phyloP scores from a whole-genome alignment of 2,113 vertebrate species.

The Manacus vitellinus region DNA sequence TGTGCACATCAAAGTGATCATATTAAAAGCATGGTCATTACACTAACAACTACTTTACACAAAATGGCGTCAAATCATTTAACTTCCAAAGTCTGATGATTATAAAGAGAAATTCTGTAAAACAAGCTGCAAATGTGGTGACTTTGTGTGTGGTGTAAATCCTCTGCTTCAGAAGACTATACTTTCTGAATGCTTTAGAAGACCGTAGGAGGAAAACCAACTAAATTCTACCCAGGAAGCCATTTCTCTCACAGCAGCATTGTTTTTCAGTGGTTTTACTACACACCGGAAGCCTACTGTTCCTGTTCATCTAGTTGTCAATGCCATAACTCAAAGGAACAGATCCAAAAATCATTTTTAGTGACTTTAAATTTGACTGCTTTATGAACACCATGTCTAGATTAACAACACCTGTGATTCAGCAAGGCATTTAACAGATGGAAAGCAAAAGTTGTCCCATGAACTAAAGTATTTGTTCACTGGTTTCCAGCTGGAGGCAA shows the following conservation, averaged over 20 bases:
- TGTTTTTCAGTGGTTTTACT: conserved; percentile 36
- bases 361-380: not conserved
- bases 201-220: not conserved
- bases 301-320: not conserved
- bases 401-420: not conserved
- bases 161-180: not conserved
- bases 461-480: not conserved
- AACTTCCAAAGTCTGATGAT: not conserved
- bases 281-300: not conserved
- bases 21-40: not conserved
- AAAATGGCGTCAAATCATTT: not conserved
- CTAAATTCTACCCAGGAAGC: conserved; percentile 26
- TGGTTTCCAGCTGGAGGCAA: not conserved
- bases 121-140: not conserved
- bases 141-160: not conserved
- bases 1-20: not conserved
- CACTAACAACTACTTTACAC: not conserved
- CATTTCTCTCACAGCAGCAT: not conserved
- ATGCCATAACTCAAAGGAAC: not conserved
- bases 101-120: not conserved
- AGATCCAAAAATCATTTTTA: not conserved
- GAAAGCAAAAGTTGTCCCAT: not conserved
- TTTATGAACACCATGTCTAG: rapidly evolving
- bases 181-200: not conserved
- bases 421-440: not conserved